Base-by-base conservation (phyloP, 2,888 invertebrate genomes). In the Volucella inflata region DNA sequence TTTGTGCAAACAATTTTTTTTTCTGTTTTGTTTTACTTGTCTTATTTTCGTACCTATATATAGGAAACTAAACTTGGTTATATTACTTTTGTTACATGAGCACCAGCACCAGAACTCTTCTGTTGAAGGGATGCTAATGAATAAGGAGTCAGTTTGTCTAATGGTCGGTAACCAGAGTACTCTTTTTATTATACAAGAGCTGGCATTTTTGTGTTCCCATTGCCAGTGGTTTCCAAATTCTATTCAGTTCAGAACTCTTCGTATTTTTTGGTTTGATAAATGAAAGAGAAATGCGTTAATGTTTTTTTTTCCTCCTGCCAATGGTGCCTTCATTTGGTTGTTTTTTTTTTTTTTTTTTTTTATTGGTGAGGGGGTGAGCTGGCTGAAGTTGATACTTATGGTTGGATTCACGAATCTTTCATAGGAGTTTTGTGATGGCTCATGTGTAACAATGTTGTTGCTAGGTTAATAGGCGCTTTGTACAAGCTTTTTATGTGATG, bases 91-190 rank as follows among this genome's bases (percentile, higher is more conserved):
- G 80, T 71, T 80, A 84, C 70, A 50, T n/a, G 79, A 77, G 77
- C 64, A n/a, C 42, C 30, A 30, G 16, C n/a, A 21, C 48, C 14
- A 38, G 36, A 60, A 65, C 55, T 65, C 53, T 44, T 38, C 21
- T 51, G 65, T 53, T 65, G 38, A 71, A 60, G 55, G 68, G 75
- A 74, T 84, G 84, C 50, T 84, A 84, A 84, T 84, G 84, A 84
- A 75, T 84, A 80, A 80, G 79, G 48, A 75, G 75, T 75, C 60
- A 80, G 75, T 80, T 80, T 71, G 75, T 76, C 79, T 80, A 80
- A 76, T 80, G 80, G 71, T 67, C 75, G 83, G 84, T 84, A 71
- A 84, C 80, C 75, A 55, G 84, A 84, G 80, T 76, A 80, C 60
- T 75, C 75, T 84, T 84, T 80, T 80, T 75, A 76, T 75, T 64